These are phyloP conservation scores for Eremobia ochroleuca DNA, from an alignment of 2,888 invertebrate species.

Conservation along the genomic window DNA sequence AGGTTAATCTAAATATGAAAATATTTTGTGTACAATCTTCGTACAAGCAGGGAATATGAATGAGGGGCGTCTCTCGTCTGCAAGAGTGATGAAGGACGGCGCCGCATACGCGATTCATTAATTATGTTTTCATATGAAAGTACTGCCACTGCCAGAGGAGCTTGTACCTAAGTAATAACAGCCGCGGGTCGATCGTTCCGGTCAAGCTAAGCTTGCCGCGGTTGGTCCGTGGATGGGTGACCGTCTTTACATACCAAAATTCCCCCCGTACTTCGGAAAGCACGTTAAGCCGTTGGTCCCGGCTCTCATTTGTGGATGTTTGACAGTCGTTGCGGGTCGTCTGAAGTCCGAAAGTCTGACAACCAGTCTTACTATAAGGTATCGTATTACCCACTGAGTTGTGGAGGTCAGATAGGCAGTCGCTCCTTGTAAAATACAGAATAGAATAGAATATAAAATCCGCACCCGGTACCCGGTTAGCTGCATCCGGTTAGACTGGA, in stretches of 20 bases:
- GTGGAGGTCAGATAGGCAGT: not conserved
- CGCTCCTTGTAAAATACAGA: not conserved
- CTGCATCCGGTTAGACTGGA: not conserved
- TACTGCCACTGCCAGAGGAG: not conserved
- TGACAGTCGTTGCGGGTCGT: not conserved
- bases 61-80: constrained; percentile 52
- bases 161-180: not conserved
- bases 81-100: constrained; percentile 48
- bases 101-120: constrained; percentile 53
- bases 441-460: no score
- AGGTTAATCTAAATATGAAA: constrained; percentile 66
- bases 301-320: not conserved
- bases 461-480: no score
- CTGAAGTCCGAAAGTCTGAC: not conserved
- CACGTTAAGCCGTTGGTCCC: not conserved
- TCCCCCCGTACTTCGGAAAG: not conserved
- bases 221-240: not conserved
- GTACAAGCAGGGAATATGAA: constrained; percentile 62
- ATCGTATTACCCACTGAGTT: not conserved
- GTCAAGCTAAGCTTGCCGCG: not conserved
- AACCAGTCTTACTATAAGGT: not conserved
- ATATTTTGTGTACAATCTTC: constrained; percentile 65
- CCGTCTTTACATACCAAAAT: not conserved
- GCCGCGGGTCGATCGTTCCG: not conserved
- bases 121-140: constrained; percentile 44